Percentiles rank a stretch among this genome's conserved stretches.
Evolutionary conservation across 2,113 vertebrate genomes (phyloP).

Genomic region (Salvelinus fontinalis): DNA sequence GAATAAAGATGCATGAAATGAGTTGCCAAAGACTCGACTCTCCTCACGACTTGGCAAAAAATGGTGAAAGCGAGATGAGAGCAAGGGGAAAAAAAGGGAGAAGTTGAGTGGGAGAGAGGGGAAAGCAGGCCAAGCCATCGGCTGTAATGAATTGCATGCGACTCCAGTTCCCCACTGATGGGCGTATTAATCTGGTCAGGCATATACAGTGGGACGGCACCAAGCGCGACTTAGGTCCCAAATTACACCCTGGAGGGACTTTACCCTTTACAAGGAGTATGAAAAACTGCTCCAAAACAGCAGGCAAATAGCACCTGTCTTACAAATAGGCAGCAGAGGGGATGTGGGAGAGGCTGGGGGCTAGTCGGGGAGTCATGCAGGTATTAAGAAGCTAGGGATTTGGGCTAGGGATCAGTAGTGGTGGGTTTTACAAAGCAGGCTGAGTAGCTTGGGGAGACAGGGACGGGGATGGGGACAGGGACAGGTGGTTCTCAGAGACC

Average conservation of each 20-base stretch:
- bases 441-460: constrained; percentile 23
- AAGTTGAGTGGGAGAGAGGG: constrained; percentile 7
- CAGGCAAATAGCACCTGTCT: constrained; percentile 44
- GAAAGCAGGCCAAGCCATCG: constrained; percentile 16
- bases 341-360: constrained; percentile 24
- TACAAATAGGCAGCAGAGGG: constrained; percentile 33
- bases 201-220: constrained; percentile 39
- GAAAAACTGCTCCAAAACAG: constrained; percentile 30
- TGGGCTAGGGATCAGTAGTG: constrained; percentile 17
- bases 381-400: constrained; percentile 17
- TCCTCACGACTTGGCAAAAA: constrained; percentile 30
- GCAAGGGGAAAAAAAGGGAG: constrained; percentile 23
- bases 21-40: constrained; percentile 53
- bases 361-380: constrained; percentile 30
- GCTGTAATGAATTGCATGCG: constrained; percentile 36
- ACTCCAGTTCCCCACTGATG: constrained; percentile 42
- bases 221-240: constrained; percentile 30
- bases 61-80: not conserved
- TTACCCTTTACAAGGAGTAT: constrained; percentile 54
- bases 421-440: constrained; percentile 37
- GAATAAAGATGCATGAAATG: constrained; percentile 64
- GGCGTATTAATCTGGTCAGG: constrained; percentile 54
- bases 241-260: constrained; percentile 54
- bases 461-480: constrained; percentile 16
- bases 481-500: constrained; percentile 48